Base-by-base conservation (phyloP, 2,797 vertebrate genomes). In the Eremophila alpestris region DNA sequence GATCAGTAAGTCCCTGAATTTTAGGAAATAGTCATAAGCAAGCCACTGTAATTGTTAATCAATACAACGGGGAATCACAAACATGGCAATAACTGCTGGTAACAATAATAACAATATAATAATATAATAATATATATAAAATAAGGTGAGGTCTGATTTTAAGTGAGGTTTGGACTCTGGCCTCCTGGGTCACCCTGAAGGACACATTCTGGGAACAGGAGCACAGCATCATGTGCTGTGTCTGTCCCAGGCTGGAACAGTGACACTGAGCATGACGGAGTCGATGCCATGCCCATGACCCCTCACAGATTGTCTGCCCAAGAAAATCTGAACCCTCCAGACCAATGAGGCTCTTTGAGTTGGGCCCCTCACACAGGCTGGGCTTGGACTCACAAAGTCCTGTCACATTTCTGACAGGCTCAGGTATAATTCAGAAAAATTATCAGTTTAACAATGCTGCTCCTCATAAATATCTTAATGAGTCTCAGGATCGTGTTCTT, bases 391-490 rank as follows among this genome's bases (percentile, higher is more conserved):
- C 24, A 27, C 24, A 20, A 40, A 62, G 23, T 16, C 38, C 10
- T 2, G 0, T 3, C 24, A 4, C 6, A 14, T 40, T 86, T 79
- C 49, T 46, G 12, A 13, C 13, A 18, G 17, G 32, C 10, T 68
- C 20, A 32, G 12, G 10, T 64, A 10, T 40, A 64, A 43, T 22
- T 78, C 69, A 77, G 36, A 56, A 13, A 54, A 77, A 56, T 38
- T 38, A 38, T 93, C 83, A 62, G 68, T 93, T 92, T 91, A 94
- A 89, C 86, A 79, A 41, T 60, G 71, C 49, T 95, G 48, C 49
- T 91, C 69, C 59, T 95, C 87, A 93, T 82, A 92, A 93, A 89
- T 89, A 90, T 85, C 91, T 87, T 93, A 93, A 90, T 75, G 62
- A 94, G 89, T 71, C 73, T 92, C 89, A 65, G 75, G 82, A 55